Evolutionary conservation across 2,888 invertebrate species (phyloP), one percentile per base, ranked within the genome.

Genomic region (Acronicta aceris): DNA sequence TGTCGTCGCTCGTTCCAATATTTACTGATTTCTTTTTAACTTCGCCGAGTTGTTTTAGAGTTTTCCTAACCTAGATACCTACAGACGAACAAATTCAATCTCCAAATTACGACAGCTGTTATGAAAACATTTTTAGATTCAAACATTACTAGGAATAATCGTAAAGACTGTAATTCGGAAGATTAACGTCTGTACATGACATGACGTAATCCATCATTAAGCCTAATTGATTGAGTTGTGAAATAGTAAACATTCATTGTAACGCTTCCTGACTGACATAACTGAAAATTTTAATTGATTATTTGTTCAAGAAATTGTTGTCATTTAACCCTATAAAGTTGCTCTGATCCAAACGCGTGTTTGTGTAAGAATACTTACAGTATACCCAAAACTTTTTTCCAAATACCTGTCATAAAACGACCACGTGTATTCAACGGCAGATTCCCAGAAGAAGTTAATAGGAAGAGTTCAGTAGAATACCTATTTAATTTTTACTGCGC

Each of bases 121-220:
- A 48, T 48, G 27, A 65, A 71, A 66, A 66, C 21, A 49, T 42
- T 49, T 71, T 56, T 65, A 72, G 49, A 57, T 67, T 41, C 17
- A 57, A 53, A 58, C 33, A 47, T 66, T 51, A 43, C 72, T 55
- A 33, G n/a, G 47, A 68, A 59, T 33, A 51, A 55, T 65, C 40
- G n/a, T 56, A 27, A 50, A 43, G 41, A 53, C 38, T 50, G n/a
- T 54, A 71, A 65, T 56, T 60, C 55, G 0, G 8, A 45, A 55
- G 63, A 69, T 72, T 53, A 62, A 41, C 50, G 47, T 45, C 33
- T 58, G 17, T 25, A 59, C 47, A 72, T 50, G 63, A 42, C 51
- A 56, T 74, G 75, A 67, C 63, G 74, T 72, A 59, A 74, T 57
- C 60, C 41, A 43, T 61, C 21, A 52, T 67, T 71, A 59, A 57